Conservation (phyloP, 2,113 vertebrate genomes). For the Erpornis zantholeuca region DNA sequence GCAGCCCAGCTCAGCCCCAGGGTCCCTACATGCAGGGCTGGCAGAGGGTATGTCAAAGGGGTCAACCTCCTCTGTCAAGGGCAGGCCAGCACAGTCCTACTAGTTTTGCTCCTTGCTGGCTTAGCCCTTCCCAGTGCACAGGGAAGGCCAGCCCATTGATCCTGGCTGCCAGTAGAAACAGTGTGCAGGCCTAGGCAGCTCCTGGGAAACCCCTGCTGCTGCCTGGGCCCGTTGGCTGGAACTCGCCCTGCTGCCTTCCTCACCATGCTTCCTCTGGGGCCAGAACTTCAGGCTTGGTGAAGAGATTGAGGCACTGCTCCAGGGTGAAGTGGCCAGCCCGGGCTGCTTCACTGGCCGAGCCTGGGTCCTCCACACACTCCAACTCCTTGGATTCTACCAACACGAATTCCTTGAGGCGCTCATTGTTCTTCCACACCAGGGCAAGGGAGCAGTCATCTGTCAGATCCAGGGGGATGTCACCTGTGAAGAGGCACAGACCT, state of each 20-base stretch:
- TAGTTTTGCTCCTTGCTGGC: not conserved
- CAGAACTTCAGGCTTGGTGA: slow-evolving; percentile 95
- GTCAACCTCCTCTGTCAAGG: not conserved
- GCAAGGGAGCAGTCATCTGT: slow-evolving; percentile 86
- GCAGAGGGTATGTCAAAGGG: not conserved
- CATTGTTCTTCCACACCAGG: slow-evolving; percentile 97
- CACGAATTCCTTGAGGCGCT: slow-evolving; percentile 92
- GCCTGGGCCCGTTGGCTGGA: not conserved
- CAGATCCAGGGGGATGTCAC: slow-evolving; percentile 81
- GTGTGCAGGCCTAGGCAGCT: rapidly evolving
- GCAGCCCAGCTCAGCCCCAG: not conserved
- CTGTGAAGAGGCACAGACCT: slow-evolving; percentile 35
- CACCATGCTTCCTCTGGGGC: slow-evolving; percentile 98
- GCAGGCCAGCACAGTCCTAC: not conserved
- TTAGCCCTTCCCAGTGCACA: not conserved
- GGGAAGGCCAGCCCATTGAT: not conserved
- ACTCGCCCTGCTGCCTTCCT: not conserved
- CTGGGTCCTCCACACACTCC: slow-evolving; percentile 89
- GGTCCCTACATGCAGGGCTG: not conserved
- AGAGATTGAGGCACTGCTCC: slow-evolving; percentile 97
- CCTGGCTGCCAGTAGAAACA: not conserved
- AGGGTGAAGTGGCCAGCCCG: slow-evolving; percentile 94
- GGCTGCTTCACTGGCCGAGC: slow-evolving; percentile 90
- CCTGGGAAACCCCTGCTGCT: not conserved
- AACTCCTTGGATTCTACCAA: slow-evolving; percentile 95